Evolutionary conservation across 2,113 vertebrate species (phyloP).

Genomic region (Hemiprocne comata): DNA sequence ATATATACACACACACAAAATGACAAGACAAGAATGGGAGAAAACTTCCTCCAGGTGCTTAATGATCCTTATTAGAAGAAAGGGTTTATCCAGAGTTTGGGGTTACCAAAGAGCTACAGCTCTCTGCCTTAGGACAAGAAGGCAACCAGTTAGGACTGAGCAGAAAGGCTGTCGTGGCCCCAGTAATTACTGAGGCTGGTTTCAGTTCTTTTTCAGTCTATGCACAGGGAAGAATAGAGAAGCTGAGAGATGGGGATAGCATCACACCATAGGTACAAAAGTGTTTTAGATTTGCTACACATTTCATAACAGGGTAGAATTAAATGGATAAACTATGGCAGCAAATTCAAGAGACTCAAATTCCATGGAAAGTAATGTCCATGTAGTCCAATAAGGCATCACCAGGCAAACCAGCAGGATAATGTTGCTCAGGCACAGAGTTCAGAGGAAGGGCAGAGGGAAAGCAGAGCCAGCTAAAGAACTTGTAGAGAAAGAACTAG

Average conservation of each 20-base stretch:
- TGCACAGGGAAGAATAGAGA: not conserved
- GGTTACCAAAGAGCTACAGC: not conserved
- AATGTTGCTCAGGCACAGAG: not conserved
- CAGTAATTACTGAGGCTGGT: not conserved
- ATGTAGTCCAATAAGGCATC: not conserved
- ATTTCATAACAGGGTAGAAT: not conserved
- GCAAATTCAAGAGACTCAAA: not conserved
- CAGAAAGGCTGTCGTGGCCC: not conserved
- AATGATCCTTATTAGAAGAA: not conserved
- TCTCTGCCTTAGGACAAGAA: not conserved
- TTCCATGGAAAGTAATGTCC: not conserved
- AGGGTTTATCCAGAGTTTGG: not conserved
- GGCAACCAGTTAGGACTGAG: not conserved
- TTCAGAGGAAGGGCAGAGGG: not conserved
- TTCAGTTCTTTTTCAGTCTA: not conserved
- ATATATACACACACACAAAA: not conserved
- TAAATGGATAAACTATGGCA: not conserved
- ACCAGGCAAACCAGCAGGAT: not conserved
- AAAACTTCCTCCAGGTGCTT: not conserved
- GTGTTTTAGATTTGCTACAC: not conserved
- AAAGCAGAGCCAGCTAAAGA: not conserved
- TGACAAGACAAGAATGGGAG: not conserved
- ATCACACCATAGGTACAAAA: not conserved
- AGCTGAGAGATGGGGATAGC: not conserved
- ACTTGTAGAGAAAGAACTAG: not conserved